Conservation (phyloP, 2,797 vertebrate species). For the Hylomyscus alleni region DNA sequence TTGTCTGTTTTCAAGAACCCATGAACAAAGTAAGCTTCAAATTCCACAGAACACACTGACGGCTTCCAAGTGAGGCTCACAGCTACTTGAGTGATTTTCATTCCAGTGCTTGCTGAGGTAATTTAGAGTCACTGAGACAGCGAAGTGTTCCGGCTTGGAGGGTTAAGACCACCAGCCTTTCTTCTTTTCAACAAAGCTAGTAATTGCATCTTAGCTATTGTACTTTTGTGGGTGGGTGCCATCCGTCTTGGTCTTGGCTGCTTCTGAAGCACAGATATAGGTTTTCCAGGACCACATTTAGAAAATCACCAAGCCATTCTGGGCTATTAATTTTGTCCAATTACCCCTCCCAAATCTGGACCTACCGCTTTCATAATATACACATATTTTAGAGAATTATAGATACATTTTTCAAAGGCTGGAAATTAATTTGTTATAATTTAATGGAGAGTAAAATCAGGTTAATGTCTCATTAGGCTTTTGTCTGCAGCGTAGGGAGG, state of each 20-base stretch:
- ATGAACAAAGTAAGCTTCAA: conserved; percentile 3
- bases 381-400: conserved; percentile 41
- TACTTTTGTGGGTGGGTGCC: neutral
- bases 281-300: neutral
- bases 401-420: conserved; percentile 9
- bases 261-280: neutral
- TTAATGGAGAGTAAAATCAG: conserved; percentile 29
- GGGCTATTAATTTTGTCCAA: conserved; percentile 58
- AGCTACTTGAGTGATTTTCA: conserved; percentile 58
- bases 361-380: conserved; percentile 19
- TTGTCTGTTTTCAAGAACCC: conserved; percentile 16
- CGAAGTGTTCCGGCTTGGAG: conserved; percentile 53
- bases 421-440: conserved; percentile 61
- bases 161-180: neutral
- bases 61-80: neutral
- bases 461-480: conserved; percentile 8
- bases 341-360: conserved; percentile 20
- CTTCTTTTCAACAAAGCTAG: conserved; percentile 42
- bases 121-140: conserved; percentile 64
- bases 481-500: neutral
- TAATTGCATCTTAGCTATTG: conserved; percentile 36
- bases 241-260: neutral
- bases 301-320: conserved; percentile 32
- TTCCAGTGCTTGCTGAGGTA: conserved; percentile 43
- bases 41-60: neutral